These are phyloP conservation scores for honey bee (Apis mellifera) DNA, from an alignment of 1,140 invertebrate species.

Conservation along the genomic window Amel_HAv3.1 CM009934.2:11241501-11242000, in stretches of 20 bases:
- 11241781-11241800: conserved; percentile 60
- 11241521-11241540: background rate
- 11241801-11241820: conserved; percentile 20
- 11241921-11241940: background rate
- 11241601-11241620: conserved; percentile 46
- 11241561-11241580: conserved; percentile 38
- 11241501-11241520: conserved; percentile 21
- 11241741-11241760: conserved; percentile 28
- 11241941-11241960: too few species aligned
- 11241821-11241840: background rate
- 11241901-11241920: background rate
- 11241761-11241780: conserved; percentile 17
- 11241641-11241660: conserved; percentile 62
- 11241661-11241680: conserved; percentile 48
- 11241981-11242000: background rate
- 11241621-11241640: conserved; percentile 59
- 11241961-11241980: background rate
- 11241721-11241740: conserved; percentile 46
- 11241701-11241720: conserved; percentile 62
- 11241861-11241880: background rate
- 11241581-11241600: conserved; percentile 47
- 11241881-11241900: background rate
- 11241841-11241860: background rate
- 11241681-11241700: conserved; percentile 32
- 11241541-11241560: background rate